Conservation (phyloP, 2,797 vertebrate species). For the Sphaeramia orbicularis region DNA sequence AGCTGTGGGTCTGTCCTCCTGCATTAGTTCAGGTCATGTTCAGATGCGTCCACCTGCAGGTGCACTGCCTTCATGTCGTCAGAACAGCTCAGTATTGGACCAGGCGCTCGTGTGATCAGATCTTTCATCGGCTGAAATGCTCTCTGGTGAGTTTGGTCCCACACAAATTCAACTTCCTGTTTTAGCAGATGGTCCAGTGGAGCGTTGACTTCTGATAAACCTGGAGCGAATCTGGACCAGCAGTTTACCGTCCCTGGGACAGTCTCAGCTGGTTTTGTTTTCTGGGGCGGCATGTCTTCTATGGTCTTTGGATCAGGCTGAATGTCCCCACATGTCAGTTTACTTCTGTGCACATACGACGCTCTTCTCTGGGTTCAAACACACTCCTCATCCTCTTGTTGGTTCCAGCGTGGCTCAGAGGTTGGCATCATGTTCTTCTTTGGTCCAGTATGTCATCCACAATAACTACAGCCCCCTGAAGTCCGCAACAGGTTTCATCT, state of each 20-base stretch:
- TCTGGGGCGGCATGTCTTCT: slow-evolving; percentile 16
- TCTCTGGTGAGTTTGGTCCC: slow-evolving; percentile 21
- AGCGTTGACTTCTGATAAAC: slow-evolving; percentile 20
- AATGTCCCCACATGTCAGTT: slow-evolving; percentile 12
- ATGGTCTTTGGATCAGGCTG: slow-evolving; percentile 21
- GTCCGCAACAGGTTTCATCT: neutral
- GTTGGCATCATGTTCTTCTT: neutral
- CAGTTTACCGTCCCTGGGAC: slow-evolving; percentile 37
- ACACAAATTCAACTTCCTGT: slow-evolving; percentile 18
- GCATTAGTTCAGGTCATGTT: neutral
- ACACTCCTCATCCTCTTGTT: slow-evolving; percentile 15
- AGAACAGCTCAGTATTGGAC: neutral
- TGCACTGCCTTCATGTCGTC: neutral
- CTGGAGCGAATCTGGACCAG: neutral
- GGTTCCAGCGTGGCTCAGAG: neutral
- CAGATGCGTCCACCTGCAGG: neutral
- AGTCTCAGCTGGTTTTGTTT: slow-evolving; percentile 20
- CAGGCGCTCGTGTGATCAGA: neutral
- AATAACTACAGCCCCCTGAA: neutral
- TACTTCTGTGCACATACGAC: slow-evolving; percentile 21
- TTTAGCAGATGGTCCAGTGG: slow-evolving; percentile 24
- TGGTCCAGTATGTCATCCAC: neutral
- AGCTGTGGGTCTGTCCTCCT: too few relatives aligned
- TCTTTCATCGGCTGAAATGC: neutral
- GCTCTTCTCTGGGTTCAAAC: slow-evolving; percentile 45